Evolutionary conservation across 1,140 invertebrate species (phyloP).

Genomic region (Drosophila grimshawi): DNA sequence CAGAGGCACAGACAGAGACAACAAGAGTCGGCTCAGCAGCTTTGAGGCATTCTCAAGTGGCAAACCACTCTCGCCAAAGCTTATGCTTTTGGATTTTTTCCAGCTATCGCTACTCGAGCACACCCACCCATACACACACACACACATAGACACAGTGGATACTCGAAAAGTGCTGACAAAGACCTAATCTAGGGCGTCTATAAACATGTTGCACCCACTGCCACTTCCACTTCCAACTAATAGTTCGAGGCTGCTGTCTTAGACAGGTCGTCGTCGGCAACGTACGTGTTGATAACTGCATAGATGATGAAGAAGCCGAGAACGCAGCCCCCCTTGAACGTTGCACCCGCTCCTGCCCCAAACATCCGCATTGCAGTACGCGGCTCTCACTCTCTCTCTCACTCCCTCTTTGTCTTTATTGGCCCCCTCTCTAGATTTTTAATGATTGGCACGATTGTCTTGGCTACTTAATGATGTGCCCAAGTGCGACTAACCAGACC

Average conservation of each 20-base stretch:
- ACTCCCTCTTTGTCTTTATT: not conserved
- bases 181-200: constrained; percentile 82
- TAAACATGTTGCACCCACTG: constrained; percentile 58
- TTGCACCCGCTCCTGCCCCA: no score
- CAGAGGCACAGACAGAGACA: no score
- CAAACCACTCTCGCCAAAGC: constrained; percentile 67
- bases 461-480: constrained; percentile 79
- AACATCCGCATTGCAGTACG: constrained; percentile 71
- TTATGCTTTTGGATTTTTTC: constrained; percentile 76
- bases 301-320: constrained; percentile 32
- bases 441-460: constrained; percentile 83
- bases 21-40: constrained; percentile 28
- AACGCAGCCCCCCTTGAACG: no score
- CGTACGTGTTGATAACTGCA: constrained; percentile 66
- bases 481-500: constrained; percentile 44
- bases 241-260: constrained; percentile 65
- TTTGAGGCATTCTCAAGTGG: constrained; percentile 51
- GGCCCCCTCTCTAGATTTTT: constrained; percentile 58
- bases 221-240: constrained; percentile 53
- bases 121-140: constrained; percentile 34
- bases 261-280: constrained; percentile 64
- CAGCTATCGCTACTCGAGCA: constrained; percentile 81
- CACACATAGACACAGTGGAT: constrained; percentile 33
- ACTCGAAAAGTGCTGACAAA: constrained; percentile 80
- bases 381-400: constrained; percentile 51